Conservation (phyloP, 2,888 invertebrate genomes). For the Eumacrocentrus americanus region DNA sequence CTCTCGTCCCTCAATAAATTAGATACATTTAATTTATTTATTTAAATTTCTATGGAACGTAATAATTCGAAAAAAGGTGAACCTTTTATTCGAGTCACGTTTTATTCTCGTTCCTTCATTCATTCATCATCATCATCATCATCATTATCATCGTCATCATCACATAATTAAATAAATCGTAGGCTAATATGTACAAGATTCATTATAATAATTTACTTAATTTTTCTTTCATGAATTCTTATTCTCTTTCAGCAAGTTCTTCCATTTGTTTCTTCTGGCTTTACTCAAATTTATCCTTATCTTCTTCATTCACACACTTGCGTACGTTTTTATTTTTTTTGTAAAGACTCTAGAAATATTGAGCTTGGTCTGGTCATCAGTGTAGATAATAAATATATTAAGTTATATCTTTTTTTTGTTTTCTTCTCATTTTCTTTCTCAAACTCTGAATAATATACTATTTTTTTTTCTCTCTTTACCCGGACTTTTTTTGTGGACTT, state of each 20-base stretch:
- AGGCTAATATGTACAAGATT: slow-evolving; percentile 56
- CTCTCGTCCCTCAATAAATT: slow-evolving; percentile 44
- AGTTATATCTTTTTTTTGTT: slow-evolving; percentile 40
- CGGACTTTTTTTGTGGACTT: no score
- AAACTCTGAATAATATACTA: neutral
- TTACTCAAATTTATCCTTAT: slow-evolving; percentile 37
- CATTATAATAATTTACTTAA: neutral
- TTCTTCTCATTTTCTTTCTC: slow-evolving; percentile 31
- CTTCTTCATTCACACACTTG: slow-evolving; percentile 40
- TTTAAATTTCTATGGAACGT: slow-evolving; percentile 35
- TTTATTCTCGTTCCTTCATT: slow-evolving; percentile 36
- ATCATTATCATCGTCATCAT: neutral
- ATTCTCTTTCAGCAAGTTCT: slow-evolving; percentile 35
- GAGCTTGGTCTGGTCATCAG: slow-evolving; percentile 61
- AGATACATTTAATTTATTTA: slow-evolving; percentile 44
- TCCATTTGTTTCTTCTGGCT: slow-evolving; percentile 21
- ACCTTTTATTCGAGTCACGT: slow-evolving; percentile 24
- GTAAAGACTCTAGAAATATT: slow-evolving; percentile 62
- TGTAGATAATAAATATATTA: slow-evolving; percentile 53
- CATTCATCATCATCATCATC: slow-evolving; percentile 29
- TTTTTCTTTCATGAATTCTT: neutral
- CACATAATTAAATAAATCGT: slow-evolving; percentile 54
- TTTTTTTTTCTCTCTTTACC: neutral
- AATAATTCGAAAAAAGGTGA: slow-evolving; percentile 36
- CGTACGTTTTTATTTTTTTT: slow-evolving; percentile 51